These are phyloP conservation scores for Gallinago jamesoni DNA, from an alignment of 2,113 vertebrate species.

Conservation along the genomic window DNA sequence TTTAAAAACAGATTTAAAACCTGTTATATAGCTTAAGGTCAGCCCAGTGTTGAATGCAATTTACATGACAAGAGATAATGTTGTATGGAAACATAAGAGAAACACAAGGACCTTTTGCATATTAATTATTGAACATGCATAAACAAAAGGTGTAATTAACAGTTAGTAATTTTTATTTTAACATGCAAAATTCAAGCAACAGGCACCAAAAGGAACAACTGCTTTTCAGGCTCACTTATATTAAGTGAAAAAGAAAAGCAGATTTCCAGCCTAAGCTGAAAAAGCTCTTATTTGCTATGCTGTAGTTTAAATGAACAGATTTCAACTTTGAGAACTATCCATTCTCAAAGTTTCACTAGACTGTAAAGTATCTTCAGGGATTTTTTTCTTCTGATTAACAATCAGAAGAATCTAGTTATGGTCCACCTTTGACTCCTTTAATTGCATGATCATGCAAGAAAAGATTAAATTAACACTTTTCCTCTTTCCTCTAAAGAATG, in stretches of 20 bases:
- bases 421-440: not conserved
- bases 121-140: not conserved
- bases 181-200: not conserved
- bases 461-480: slow-evolving; percentile 10
- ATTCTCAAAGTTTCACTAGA: slow-evolving; percentile 1
- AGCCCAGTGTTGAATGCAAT: not conserved
- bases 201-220: not conserved
- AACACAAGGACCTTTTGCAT: not conserved
- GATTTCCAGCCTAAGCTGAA: not conserved
- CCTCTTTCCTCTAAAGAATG: not conserved
- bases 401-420: not conserved
- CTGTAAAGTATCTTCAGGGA: not conserved
- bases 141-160: not conserved
- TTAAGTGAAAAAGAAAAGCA: not conserved
- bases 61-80: not conserved
- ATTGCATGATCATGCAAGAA: not conserved
- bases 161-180: not conserved
- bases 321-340: not conserved
- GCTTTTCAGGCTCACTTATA: not conserved
- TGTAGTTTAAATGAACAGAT: not conserved
- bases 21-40: not conserved
- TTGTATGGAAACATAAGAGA: not conserved
- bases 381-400: not conserved
- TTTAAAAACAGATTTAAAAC: not conserved
- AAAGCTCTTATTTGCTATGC: not conserved